Percentiles rank a stretch among this genome's conserved stretches.
Evolutionary conservation across 2,888 invertebrate genomes (phyloP).

Genomic region (Odiellus spinosus): DNA sequence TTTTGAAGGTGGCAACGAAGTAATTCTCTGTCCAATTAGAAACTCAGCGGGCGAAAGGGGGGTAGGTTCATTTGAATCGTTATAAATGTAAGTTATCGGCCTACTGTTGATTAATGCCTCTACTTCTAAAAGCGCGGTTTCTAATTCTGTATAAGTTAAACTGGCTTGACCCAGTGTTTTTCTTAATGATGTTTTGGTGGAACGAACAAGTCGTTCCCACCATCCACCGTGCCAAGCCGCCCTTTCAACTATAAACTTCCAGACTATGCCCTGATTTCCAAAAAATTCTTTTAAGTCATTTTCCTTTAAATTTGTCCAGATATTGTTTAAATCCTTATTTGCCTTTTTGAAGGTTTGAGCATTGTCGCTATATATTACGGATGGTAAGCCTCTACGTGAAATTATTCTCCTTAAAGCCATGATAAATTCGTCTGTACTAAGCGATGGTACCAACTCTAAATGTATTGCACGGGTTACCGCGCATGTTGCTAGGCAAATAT

Average conservation of each 20-base stretch:
- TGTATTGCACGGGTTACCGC: constrained; percentile 24
- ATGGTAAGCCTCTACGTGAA: constrained; percentile 24
- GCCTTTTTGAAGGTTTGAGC: constrained; percentile 29
- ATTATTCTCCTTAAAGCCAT: constrained; percentile 25
- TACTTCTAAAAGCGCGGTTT: constrained; percentile 23
- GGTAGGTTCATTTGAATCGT: no score
- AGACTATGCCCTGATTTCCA: constrained; percentile 16
- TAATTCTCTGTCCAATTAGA: no score
- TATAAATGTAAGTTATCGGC: constrained; percentile 24
- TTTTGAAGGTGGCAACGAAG: no score
- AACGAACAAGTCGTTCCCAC: constrained; percentile 31
- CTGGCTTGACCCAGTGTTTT: constrained; percentile 25
- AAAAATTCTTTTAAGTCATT: constrained; percentile 1
- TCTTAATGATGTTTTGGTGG: constrained; percentile 27
- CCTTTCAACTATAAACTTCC: constrained; percentile 28
- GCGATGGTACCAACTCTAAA: constrained; percentile 25
- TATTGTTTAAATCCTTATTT: constrained; percentile 24
- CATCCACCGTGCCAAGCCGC: constrained; percentile 33
- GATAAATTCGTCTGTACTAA: constrained; percentile 24
- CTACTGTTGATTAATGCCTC: constrained; percentile 25
- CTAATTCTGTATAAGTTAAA: constrained; percentile 28
- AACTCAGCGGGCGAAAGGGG: no score
- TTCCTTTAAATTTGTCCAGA: constrained; percentile 18
- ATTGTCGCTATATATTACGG: constrained; percentile 27
- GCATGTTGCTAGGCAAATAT: neutral